Conservation (phyloP, 2,888 invertebrate genomes). For the Cynaeus angustus region DNA sequence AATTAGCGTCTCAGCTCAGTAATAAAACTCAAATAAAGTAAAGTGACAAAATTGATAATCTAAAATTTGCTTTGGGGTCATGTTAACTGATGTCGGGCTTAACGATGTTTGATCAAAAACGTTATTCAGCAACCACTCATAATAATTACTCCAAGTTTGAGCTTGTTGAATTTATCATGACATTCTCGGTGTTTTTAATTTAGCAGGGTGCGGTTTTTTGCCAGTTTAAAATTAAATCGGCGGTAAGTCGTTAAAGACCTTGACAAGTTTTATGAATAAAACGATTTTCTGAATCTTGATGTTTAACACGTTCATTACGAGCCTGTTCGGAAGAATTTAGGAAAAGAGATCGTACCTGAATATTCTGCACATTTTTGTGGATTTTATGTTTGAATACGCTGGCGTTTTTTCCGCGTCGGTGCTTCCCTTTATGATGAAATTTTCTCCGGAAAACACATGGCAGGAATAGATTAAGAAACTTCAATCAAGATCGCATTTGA, state of each 20-base stretch:
- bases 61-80: constrained; percentile 27
- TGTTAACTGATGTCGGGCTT: constrained; percentile 19
- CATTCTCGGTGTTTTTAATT: constrained; percentile 24
- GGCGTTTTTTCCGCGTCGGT: constrained; percentile 33
- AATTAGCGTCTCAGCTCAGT: constrained; percentile 18
- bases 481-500: constrained; percentile 43
- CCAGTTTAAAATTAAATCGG: constrained; percentile 16
- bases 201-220: constrained; percentile 7
- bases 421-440: constrained; percentile 39
- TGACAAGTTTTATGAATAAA: constrained; percentile 14
- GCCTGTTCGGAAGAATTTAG: constrained; percentile 1
- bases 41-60: constrained; percentile 34
- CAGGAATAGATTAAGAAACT: constrained; percentile 38
- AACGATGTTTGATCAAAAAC: constrained; percentile 32
- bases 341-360: constrained; percentile 2
- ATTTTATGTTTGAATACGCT: constrained; percentile 40
- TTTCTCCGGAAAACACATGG: constrained; percentile 33
- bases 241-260: constrained; percentile 15
- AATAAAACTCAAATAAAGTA: constrained; percentile 26
- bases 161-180: constrained; percentile 27
- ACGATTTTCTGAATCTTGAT: constrained; percentile 5
- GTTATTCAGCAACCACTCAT: constrained; percentile 31
- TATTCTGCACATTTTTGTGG: constrained; percentile 31
- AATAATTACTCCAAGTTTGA: constrained; percentile 33
- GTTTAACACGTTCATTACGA: constrained; percentile 14